A percentile compares a stretch with the other conserved stretches of the same genome.
Conservation (phyloP, 2,797 vertebrate species). For the Meriones psammophilus region DNA sequence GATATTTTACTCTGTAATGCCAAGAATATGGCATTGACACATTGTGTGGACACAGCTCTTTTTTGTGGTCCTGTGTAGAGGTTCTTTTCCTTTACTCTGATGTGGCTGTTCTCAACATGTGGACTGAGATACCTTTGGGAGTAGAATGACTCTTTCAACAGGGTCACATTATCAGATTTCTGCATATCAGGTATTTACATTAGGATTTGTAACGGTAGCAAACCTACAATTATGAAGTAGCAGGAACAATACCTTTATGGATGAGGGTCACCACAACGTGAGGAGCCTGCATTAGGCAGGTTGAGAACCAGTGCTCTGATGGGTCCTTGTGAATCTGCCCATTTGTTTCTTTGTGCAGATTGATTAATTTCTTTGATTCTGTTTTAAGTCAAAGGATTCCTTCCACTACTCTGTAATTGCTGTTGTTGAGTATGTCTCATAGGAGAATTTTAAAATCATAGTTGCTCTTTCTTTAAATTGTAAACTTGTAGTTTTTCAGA, state of each 20-base stretch:
- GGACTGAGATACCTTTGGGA: no score
- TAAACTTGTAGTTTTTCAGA: not conserved
- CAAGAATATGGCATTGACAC: not conserved
- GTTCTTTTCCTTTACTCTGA: not conserved
- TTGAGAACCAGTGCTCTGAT: not conserved
- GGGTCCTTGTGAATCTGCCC: not conserved
- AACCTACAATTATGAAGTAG: no score
- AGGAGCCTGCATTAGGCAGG: no score
- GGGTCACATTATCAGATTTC: no score
- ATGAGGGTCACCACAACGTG: no score
- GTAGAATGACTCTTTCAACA: no score
- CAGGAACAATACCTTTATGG: no score
- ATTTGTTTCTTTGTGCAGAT: not conserved
- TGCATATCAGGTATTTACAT: no score
- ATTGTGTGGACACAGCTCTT: not conserved
- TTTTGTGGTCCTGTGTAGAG: not conserved
- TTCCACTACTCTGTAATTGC: not conserved
- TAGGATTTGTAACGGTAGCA: no score
- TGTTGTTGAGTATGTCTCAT: not conserved
- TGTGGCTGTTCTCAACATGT: no score
- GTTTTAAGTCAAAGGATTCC: not conserved
- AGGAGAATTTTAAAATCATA: not conserved
- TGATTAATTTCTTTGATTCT: not conserved
- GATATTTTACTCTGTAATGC: not conserved
- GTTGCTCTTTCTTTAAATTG: not conserved